Base-by-base conservation (phyloP, 2,797 vertebrate genomes). In the Girardinus metallicus region DNA sequence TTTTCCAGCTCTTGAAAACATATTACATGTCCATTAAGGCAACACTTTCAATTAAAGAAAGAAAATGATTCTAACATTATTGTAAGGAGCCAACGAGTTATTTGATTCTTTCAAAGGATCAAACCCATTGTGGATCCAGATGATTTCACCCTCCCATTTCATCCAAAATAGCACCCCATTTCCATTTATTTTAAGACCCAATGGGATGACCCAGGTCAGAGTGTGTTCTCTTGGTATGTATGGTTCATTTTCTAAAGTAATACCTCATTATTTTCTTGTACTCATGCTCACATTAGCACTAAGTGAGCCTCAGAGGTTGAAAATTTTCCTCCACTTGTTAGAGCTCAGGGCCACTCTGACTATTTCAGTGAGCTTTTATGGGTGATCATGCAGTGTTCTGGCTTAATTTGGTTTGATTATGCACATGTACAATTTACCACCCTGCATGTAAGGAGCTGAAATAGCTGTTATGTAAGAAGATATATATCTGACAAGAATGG, bases 201-300 rank as follows among this genome's bases (percentile, higher is more conserved):
- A 39, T 47, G 73, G 80, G 62, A 49, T 68, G 44, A 62, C 55
- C 80, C 0, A 34, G 82, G 87, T 90, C 89, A 88, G 51, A 26
- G 62, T 76, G 75, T 88, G 86, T 78, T 85, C 84, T 18, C 75
- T 81, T 78, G 49, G 39, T 73, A 78, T 80, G 53, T 68, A 57
- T 72, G 80, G 78, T 80, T 85, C 46, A 88, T 87, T 82, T 85
- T 64, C 80, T 87, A 74, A 46, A 64, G 74, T 84, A 85, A 81
- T 81, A 82, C 47, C 31, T 49, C 57, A 76, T 29, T 75, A 80
- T 83, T 80, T 80, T 78, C 34, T 77, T 78, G 66, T 77, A 80
- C 71, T 89, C 79, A 75, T 53, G 31, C n/a, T 51, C 70, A 86
- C 77, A 85, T 89, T 89, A 84, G 43, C 76, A 64, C 55, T 72